Evolutionary conservation across 2,113 vertebrate species (phyloP).

Genomic region (Gambusia affinis): DNA sequence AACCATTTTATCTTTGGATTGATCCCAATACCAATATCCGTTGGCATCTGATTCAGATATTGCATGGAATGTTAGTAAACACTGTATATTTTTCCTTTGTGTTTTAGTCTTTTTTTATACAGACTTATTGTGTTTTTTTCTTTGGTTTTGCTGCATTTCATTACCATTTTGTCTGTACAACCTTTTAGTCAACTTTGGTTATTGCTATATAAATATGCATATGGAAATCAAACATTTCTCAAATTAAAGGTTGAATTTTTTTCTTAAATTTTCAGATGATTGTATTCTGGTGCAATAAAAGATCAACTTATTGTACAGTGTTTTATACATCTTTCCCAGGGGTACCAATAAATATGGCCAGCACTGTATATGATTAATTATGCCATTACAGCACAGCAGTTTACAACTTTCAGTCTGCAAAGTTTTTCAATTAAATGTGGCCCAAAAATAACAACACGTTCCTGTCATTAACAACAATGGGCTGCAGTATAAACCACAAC

Average conservation of each 20-base stretch:
- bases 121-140: not conserved
- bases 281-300: not conserved
- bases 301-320: too few species aligned
- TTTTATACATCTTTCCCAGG: not conserved
- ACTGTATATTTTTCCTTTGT: not conserved
- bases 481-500: slow-evolving; percentile 37
- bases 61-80: too few species aligned
- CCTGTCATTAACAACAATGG: slow-evolving; percentile 32
- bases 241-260: not conserved
- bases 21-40: too few species aligned
- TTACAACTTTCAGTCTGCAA: not conserved
- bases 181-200: too few species aligned
- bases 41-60: too few species aligned
- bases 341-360: not conserved
- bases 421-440: slow-evolving; percentile 38
- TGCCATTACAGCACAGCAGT: slow-evolving; percentile 17
- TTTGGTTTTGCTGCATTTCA: too few species aligned
- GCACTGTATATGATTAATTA: slow-evolving; percentile 39
- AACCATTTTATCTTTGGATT: too few species aligned
- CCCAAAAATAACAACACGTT: slow-evolving; percentile 18
- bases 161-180: too few species aligned
- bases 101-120: not conserved
- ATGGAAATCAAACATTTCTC: too few species aligned
- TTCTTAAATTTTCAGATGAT: not conserved
- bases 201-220: too few species aligned